A percentile compares a stretch with the other conserved stretches of the same genome.
Conservation (phyloP, 2,113 vertebrate species). For the Psittacus erithacus region DNA sequence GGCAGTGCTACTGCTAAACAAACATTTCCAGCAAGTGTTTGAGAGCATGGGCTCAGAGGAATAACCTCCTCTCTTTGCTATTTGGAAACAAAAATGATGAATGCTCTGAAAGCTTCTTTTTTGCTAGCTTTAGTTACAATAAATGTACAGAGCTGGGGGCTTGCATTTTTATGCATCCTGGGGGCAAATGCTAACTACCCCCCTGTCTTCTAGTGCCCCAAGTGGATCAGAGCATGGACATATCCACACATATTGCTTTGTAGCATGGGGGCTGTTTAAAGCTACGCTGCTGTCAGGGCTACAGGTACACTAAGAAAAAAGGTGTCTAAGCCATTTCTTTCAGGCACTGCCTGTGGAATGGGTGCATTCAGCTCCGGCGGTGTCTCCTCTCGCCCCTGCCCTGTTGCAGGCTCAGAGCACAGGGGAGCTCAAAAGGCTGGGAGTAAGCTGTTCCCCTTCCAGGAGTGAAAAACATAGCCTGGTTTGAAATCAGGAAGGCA, state of each 20-base stretch:
- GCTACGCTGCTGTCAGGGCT: background rate
- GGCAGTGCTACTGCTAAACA: background rate
- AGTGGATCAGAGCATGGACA: background rate
- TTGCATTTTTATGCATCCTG: background rate
- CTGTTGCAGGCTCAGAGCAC: background rate
- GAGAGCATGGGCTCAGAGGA: background rate
- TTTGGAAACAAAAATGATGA: conserved; percentile 25
- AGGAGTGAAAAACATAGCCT: background rate
- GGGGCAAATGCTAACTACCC: background rate
- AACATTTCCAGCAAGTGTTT: conserved; percentile 25
- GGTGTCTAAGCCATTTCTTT: background rate
- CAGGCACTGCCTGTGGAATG: background rate
- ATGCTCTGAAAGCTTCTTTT: background rate
- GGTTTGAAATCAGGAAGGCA: background rate
- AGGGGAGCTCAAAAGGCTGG: background rate
- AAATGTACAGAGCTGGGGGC: background rate
- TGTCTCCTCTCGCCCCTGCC: background rate
- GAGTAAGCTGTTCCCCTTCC: background rate
- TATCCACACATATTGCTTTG: background rate
- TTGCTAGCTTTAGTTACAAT: background rate
- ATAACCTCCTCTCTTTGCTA: background rate
- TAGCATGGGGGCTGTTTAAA: background rate
- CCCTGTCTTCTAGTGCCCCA: background rate
- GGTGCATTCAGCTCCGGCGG: background rate
- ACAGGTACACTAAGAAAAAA: background rate